Evolutionary conservation across 2,888 invertebrate genomes (phyloP), one percentile per base, ranked within the genome.

Genomic region (Tiliacea aurago): DNA sequence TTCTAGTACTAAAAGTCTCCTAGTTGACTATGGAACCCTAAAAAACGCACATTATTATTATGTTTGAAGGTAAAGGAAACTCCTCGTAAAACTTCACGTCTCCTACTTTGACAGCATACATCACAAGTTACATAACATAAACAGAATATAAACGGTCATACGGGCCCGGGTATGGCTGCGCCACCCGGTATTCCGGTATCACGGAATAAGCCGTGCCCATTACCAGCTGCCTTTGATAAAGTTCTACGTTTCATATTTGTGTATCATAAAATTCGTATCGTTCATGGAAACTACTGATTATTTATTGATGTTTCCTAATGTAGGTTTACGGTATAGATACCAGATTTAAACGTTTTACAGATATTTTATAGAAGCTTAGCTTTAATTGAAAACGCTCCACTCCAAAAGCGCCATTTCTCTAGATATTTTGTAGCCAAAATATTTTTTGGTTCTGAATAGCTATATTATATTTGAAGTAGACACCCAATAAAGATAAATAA

Each of bases 51-150:
- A 28, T 70, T 18, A 58, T 63, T 23, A 28, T 70, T 13, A 58
- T 63, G n/a, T 65, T 56, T 47, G 64, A 67, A 71, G 6, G 15
- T 47, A 70, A 71, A 78, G 74, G 72, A 74, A 77, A 81, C 64
- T 70, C 47, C 62, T 71, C 59, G 15, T 76, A 78, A 78, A 80
- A 81, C 47, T 49, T 49, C 69, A 69, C 55, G 37, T 55, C 2
- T 37, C n/a, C 55, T 37, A 64, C n/a, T 64, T 64, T 53, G 33
- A 64, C 53, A 53, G 33, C 58, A 51, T 82, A 78, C 72, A 78
- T 75, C 61, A 61, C 59, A 79, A 55, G 73, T 79, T 71, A 70
- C 65, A 63, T 47, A 71, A 69, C 45, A 76, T 73, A 80, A 82
- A 78, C 86, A 77, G 51, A 66, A 73, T 55, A 49, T 67, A 45